Conservation (phyloP, 2,797 vertebrate species). For the Coendou prehensilis region DNA sequence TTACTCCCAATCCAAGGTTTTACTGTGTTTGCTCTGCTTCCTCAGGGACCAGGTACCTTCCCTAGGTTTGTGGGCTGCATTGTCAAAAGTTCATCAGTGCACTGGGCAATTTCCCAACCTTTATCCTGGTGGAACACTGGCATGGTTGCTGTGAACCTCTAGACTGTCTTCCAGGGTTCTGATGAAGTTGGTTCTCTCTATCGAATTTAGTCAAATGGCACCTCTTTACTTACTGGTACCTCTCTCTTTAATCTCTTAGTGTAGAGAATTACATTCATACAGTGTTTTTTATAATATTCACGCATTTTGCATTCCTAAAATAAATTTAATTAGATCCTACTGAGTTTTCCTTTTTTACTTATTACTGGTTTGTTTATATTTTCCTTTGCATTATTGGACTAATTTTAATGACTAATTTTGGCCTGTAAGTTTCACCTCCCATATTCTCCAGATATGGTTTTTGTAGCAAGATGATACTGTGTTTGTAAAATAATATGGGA, state of each 20-base stretch:
- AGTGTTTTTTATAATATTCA: neutral
- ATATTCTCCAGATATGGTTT: neutral
- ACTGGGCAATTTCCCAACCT: neutral
- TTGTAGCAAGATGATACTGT: neutral
- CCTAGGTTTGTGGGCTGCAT: neutral
- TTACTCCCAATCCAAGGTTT: too few relatives aligned
- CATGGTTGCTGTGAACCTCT: neutral
- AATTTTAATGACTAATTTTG: neutral
- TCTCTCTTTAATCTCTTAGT: neutral
- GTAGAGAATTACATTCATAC: neutral
- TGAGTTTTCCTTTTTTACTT: neutral
- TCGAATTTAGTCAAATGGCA: neutral
- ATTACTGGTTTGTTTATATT: neutral
- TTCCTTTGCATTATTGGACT: neutral
- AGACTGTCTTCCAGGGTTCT: neutral
- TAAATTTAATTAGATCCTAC: neutral
- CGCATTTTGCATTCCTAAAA: neutral
- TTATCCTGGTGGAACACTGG: neutral
- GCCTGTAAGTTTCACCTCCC: neutral
- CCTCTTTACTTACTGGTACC: neutral
- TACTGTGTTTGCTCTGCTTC: neutral
- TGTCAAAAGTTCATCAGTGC: neutral
- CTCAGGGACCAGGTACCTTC: neutral
- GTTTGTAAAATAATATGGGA: neutral
- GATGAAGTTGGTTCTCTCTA: neutral